Percentiles rank a stretch among this genome's conserved stretches.
phyloP scores from a whole-genome alignment of 2,888 invertebrate genomes.

The Digitonthophagus gazella region DNA sequence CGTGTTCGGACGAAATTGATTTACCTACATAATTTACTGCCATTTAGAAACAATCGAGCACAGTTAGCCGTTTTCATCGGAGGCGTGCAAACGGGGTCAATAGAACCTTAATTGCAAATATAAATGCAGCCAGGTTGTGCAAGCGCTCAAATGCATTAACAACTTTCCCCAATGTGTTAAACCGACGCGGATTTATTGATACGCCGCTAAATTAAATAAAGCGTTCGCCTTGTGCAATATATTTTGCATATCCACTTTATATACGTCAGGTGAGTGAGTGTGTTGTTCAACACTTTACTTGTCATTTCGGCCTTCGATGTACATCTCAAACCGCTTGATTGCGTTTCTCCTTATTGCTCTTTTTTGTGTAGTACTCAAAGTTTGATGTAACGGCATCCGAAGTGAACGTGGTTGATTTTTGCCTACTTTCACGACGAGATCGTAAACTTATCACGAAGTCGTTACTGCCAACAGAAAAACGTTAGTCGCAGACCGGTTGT shows the following conservation, averaged over 20 bases:
- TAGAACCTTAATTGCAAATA: neutral
- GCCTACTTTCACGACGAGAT: neutral
- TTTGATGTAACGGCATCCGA: neutral
- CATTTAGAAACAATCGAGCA: neutral
- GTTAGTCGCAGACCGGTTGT: neutral
- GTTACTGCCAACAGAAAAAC: neutral
- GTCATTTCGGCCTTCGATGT: neutral
- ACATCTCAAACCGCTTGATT: neutral
- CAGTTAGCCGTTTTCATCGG: neutral
- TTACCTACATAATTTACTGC: neutral
- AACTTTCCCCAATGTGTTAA: slow-evolving; percentile 31
- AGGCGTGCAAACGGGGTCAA: neutral
- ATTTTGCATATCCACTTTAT: slow-evolving; percentile 5
- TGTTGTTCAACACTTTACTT: neutral
- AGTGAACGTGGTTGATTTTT: neutral
- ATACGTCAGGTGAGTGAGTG: neutral
- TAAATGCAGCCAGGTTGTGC: slow-evolving; percentile 23
- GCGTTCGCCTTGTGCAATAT: slow-evolving; percentile 9
- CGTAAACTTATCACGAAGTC: neutral
- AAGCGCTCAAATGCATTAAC: slow-evolving; percentile 30
- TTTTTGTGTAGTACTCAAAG: neutral
- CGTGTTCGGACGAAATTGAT: neutral
- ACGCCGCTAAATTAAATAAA: slow-evolving; percentile 29
- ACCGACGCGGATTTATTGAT: slow-evolving; percentile 31
- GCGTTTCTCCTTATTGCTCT: neutral